A percentile compares a stretch with the other conserved stretches of the same genome.
Conservation (phyloP, 2,113 vertebrate species). For the Heliornis fulica region DNA sequence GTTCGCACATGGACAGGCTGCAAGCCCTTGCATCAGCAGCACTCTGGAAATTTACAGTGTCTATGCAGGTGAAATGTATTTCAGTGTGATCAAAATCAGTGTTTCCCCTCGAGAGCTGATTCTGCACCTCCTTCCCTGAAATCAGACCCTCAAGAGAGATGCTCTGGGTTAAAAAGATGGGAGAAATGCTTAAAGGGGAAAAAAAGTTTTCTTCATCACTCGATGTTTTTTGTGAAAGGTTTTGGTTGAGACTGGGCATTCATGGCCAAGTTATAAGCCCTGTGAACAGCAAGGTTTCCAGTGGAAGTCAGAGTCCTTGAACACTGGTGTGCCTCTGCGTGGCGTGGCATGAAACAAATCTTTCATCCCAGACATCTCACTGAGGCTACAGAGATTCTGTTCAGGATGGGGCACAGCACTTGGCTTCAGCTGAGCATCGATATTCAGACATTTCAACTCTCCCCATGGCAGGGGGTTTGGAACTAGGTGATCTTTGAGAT, state of each 20-base stretch:
- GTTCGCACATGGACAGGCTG: not conserved
- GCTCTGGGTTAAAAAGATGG: not conserved
- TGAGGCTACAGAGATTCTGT: not conserved
- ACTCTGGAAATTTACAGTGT: not conserved
- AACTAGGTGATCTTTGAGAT: too few relatives aligned
- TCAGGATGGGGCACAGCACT: not conserved
- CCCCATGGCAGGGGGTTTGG: too few relatives aligned
- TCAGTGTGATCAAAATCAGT: not conserved
- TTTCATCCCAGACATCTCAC: not conserved
- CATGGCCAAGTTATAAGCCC: not conserved
- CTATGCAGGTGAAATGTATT: not conserved
- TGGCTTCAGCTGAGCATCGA: conserved; percentile 23
- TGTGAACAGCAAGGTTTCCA: not conserved
- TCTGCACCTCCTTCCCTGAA: not conserved
- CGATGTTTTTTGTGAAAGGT: not conserved
- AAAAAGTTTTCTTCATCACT: not conserved
- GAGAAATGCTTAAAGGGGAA: not conserved
- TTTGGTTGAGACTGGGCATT: not conserved
- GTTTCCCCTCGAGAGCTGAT: not conserved
- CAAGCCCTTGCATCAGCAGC: not conserved
- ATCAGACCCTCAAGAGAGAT: not conserved
- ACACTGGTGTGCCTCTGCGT: not conserved
- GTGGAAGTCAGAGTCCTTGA: not conserved
- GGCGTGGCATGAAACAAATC: not conserved
- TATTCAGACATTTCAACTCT: not conserved